Base-by-base conservation (phyloP, 37 sponge, comb jelly and placozoan species). In the Geodia barretti region DNA sequence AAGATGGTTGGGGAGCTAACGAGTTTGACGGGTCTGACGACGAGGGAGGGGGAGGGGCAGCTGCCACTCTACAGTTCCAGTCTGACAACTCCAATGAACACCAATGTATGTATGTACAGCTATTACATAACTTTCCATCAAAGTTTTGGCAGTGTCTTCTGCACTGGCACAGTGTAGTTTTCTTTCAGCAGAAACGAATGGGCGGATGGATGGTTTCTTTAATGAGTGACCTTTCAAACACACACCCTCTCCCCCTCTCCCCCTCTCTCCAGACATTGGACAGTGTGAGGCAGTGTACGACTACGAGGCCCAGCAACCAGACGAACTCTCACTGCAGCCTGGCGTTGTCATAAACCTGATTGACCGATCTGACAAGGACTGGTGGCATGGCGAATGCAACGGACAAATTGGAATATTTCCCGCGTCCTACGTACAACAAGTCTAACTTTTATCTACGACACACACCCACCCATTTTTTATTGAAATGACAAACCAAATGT, bases 301-400 rank as follows among this genome's bases (percentile, higher is more conserved):
- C 39, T 96, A 94, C 70, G 25, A 58, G 39, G 89, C 94, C 20
- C 77, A 91, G 31, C 87, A 94, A 62, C 36, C 61, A 3, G 97
- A 96, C 42, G 97, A 96, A 61, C 89, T 96, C 26, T 62, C 82
- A 11, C 75, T 96, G 9, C 62, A 42, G 34, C 86, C 83, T 41
- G 95, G 89, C 0, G 92, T 94, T 64, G 43, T 87, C 24, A 88
- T 96, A 43, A 70, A 90, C 39, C 80, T 96, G 7, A 77, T 87
- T 8, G 86, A 88, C 29, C 90, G 94, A 72, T 65, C 77, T 21
- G 95, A 95, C 47, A 73, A 84, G 23, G 97, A 90, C 34, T 96
- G 97, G 97, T 96, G 97, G 97, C 80, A 93, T 39, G 97, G 97
- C 54, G 89, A 96, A 40, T 74, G 93, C 1, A 93, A 96, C 54